Conservation (phyloP, 2,113 vertebrate genomes). For the Astatoreochromis straeleni region DNA sequence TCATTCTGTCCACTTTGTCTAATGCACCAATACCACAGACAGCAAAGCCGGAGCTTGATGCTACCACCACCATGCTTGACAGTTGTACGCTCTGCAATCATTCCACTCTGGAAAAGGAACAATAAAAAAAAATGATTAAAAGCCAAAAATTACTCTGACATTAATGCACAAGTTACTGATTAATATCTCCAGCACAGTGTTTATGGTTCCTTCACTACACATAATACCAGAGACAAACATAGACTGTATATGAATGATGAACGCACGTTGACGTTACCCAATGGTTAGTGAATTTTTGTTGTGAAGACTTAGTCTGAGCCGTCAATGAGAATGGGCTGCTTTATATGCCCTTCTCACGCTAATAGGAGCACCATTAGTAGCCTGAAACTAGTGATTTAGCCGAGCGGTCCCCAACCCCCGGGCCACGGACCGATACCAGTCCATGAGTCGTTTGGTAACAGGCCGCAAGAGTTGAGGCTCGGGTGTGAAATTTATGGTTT, state of each 20-base stretch:
- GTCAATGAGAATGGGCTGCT: background rate
- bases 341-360: rapidly evolving
- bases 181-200: background rate
- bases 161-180: background rate
- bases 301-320: background rate
- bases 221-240: background rate
- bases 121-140: background rate
- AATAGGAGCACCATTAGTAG: background rate
- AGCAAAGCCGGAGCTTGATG: background rate
- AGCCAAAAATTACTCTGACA: background rate
- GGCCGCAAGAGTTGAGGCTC: background rate
- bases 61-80: background rate
- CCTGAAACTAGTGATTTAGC: background rate
- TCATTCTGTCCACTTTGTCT: background rate
- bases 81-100: background rate
- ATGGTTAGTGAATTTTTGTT: background rate
- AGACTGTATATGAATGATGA: background rate
- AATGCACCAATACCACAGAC: background rate
- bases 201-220: background rate
- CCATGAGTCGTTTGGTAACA: background rate
- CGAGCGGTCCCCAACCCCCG: rapidly evolving
- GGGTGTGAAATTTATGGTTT: background rate
- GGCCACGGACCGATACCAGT: background rate
- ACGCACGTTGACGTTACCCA: background rate
- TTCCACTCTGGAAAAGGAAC: background rate